A percentile compares a stretch with the other conserved stretches of the same genome.
Conservation (phyloP, 2,113 vertebrate genomes). For the Pituophis catenifer region DNA sequence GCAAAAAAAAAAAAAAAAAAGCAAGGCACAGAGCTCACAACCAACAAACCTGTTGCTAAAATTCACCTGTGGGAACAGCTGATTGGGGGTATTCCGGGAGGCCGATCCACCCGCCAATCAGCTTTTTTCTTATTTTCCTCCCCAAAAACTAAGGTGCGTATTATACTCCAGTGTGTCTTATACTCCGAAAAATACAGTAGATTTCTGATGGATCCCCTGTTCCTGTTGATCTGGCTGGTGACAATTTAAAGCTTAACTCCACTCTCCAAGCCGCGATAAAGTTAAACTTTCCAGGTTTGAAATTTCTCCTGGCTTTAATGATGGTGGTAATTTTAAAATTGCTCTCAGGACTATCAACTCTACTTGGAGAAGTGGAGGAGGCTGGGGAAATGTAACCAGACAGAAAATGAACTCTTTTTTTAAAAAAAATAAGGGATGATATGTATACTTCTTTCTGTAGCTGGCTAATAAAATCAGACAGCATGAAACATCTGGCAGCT, state of each 20-base stretch:
- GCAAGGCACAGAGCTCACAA: too few species aligned
- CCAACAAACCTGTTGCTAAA: too few species aligned
- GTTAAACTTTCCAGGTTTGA: neutral
- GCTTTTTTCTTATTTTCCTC: too few species aligned
- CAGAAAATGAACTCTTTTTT: neutral
- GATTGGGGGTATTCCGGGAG: too few species aligned
- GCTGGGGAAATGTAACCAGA: conserved; percentile 17
- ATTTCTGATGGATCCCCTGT: neutral
- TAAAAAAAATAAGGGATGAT: neutral
- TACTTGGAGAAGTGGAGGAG: neutral
- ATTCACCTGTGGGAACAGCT: too few species aligned
- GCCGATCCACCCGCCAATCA: too few species aligned
- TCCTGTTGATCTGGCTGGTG: neutral
- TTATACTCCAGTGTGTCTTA: too few species aligned
- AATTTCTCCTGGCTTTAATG: neutral
- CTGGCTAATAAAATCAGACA: conserved; percentile 58
- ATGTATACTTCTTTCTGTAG: conserved; percentile 2
- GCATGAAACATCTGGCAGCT: conserved; percentile 53
- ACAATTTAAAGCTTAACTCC: neutral
- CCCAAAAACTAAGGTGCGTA: too few species aligned
- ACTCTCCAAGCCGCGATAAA: neutral
- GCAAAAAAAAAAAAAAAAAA: too few species aligned
- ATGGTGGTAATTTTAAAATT: neutral
- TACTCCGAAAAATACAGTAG: neutral
- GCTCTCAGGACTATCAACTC: neutral